Evolutionary conservation across 1,140 invertebrate genomes (phyloP).

Genomic region (Zaprionus capensis): DNA sequence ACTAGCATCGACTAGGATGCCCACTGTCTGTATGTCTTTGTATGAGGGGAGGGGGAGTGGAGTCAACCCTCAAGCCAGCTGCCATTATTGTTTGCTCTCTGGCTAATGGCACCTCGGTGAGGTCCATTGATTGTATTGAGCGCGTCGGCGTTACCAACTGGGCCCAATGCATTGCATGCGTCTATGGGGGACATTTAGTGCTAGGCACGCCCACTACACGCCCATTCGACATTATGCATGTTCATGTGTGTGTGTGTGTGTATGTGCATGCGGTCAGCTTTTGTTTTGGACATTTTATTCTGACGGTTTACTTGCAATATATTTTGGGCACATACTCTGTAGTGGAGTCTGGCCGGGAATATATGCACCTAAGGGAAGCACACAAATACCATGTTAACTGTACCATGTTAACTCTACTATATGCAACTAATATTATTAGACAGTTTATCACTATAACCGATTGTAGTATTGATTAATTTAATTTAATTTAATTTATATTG

Average conservation of each 20-base stretch:
- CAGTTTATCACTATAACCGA: too few species aligned
- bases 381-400: background rate
- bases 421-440: too few species aligned
- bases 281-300: conserved; percentile 61
- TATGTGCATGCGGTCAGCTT: conserved; percentile 11
- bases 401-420: background rate
- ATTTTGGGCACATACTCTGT: conserved; percentile 46
- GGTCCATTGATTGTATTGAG: conserved; percentile 48
- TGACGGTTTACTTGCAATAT: conserved; percentile 74
- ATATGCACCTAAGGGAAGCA: background rate
- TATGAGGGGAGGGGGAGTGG: background rate
- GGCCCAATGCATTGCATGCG: conserved; percentile 55
- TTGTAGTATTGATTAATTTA: too few species aligned
- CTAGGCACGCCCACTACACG: conserved; percentile 36
- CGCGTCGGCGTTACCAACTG: conserved; percentile 35
- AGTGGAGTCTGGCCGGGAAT: background rate
- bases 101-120: conserved; percentile 51
- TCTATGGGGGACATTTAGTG: conserved; percentile 76
- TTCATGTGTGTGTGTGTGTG: conserved; percentile 29
- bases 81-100: conserved; percentile 46
- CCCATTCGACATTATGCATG: conserved; percentile 12
- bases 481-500: too few species aligned
- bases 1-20: too few species aligned
- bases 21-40: background rate
- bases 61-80: conserved; percentile 33